Base-by-base conservation (phyloP, 2,888 invertebrate species). In the Poecilus cupreus region DNA sequence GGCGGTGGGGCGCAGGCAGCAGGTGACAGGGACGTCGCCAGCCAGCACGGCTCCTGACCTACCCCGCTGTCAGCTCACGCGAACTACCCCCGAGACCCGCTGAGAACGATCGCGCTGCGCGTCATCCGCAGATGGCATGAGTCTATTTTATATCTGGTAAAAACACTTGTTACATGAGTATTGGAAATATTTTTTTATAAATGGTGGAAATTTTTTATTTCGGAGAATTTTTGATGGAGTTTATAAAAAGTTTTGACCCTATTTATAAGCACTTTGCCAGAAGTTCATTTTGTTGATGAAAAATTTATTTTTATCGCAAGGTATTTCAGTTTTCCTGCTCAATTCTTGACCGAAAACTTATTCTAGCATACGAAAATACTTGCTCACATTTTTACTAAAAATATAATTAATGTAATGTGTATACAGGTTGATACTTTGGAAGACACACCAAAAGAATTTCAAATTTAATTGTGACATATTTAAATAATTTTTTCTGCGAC, bases 11-110 rank as follows among this genome's bases (percentile, higher is more conserved):
- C 32, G 72, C 10, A 16, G 43, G 10, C 24, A 22, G 22, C 54
- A 60, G 72, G 72, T 72, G 72, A 72, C 72, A 72, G 72, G 13
- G 72, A 75, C 51, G 49, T 75, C 75, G 75, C 75, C 49, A 18
- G 22, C 49, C 32, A 51, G 75, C 43, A 75, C 75, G 51, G 54
- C 75, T 37, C 68, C 75, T 75, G 75, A 75, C 75, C 75, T 75
- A 37, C 68, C 39, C 39, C 13, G 68, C 18, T 60, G 26, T 24
- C 24, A 72, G 72, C 72, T 16, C 72, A 72, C 72, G 68, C 68
- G 39, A 68, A 16, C 32, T 8, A 0, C 8, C 32, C 5, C 32
- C 46, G 10, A 32, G 32, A 8, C 32, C 32, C 8, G 32, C 20
- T 51, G 18, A 37, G 64, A 68, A 68, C 64, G 39, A 37, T 16